Percentiles rank a stretch among this genome's conserved stretches.
Conservation (phyloP, 2,797 vertebrate genomes). For the Limnodromus scolopaceus region DNA sequence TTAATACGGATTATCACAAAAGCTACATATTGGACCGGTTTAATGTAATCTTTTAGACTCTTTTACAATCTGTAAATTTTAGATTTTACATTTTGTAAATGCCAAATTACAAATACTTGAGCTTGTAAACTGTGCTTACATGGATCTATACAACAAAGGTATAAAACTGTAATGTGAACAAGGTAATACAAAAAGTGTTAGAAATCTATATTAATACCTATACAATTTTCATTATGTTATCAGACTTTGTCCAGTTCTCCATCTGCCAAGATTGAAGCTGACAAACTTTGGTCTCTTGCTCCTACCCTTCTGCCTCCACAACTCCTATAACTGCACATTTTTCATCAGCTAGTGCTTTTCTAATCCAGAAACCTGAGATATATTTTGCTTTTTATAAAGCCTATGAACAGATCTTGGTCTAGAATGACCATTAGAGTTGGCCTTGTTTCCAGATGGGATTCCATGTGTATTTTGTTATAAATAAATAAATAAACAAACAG, state of each 20-base stretch:
- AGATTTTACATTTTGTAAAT: background rate
- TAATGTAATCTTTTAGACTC: background rate
- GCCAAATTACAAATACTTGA: background rate
- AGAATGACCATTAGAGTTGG: background rate
- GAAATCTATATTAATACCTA: background rate
- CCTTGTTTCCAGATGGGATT: background rate
- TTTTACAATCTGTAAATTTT: background rate
- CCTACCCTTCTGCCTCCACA: background rate
- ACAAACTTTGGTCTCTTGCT: background rate
- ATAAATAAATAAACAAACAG: background rate
- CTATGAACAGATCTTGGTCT: background rate
- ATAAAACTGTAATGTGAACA: background rate
- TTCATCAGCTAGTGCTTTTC: background rate
- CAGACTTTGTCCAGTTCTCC: background rate
- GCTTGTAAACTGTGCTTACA: background rate
- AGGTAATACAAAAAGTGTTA: background rate
- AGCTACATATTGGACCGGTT: background rate
- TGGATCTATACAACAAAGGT: background rate
- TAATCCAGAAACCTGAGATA: background rate
- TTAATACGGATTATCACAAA: background rate
- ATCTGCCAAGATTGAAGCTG: background rate
- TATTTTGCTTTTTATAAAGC: background rate
- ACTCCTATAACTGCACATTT: background rate
- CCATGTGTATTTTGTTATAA: background rate
- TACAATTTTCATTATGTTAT: background rate